A percentile compares a stretch with the other conserved stretches of the same genome.
phyloP scores from a whole-genome alignment of 2,797 vertebrate species.

The Bothrops alternatus region DNA sequence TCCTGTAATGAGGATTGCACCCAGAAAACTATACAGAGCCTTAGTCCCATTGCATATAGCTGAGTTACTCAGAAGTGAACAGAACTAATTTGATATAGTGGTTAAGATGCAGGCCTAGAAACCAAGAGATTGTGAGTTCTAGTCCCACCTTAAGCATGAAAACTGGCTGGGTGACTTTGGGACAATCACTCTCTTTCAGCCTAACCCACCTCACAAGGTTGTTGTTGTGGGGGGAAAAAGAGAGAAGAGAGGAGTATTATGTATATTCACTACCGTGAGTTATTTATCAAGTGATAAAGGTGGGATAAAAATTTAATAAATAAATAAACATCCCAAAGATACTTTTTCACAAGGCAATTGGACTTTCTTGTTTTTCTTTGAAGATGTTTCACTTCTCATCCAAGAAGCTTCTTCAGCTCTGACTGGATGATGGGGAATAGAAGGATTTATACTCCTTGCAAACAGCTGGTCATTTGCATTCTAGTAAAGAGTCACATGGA shows the following conservation, averaged over 20 bases:
- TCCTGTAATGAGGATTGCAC: neutral
- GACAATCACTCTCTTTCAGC: neutral
- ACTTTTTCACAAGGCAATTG: no score
- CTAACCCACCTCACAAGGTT: neutral
- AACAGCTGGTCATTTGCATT: no score
- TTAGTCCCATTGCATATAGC: neutral
- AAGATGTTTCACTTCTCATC: no score
- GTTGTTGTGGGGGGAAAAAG: neutral
- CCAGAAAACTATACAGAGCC: neutral
- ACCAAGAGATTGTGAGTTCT: neutral
- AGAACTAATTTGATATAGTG: neutral
- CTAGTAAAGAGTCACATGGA: no score
- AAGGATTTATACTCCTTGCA: no score
- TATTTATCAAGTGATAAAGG: neutral
- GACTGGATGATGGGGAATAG: no score
- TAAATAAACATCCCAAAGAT: neutral
- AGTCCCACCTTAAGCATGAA: neutral
- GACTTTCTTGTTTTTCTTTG: no score
- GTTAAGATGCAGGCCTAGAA: neutral
- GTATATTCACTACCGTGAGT: neutral
- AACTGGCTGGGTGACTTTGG: neutral
- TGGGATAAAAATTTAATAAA: neutral
- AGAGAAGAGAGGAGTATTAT: neutral
- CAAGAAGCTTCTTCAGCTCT: no score
- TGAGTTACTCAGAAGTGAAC: neutral